Conservation (phyloP, 2,113 vertebrate species). For the Pao palembangensis region DNA sequence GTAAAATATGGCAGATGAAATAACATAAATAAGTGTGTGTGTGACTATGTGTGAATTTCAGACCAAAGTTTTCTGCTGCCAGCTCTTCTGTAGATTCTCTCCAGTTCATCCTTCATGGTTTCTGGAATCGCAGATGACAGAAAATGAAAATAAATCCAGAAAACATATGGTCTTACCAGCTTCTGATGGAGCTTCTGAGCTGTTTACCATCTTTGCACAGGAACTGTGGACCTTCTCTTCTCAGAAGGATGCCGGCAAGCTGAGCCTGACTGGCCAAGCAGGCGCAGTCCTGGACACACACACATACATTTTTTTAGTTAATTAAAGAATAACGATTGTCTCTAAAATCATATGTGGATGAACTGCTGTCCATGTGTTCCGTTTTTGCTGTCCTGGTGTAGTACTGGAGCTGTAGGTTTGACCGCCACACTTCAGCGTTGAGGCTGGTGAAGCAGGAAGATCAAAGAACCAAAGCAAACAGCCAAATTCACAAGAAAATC, state of each 20-base stretch:
- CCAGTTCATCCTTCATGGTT: constrained; percentile 85
- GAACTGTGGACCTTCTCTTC: constrained; percentile 88
- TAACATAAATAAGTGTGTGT: background rate
- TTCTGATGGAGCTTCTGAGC: background rate
- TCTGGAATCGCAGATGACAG: constrained; percentile 68
- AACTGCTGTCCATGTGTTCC: too few relatives aligned
- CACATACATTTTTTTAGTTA: background rate
- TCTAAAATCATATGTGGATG: too few relatives aligned
- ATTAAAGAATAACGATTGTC: too few relatives aligned
- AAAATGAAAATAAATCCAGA: background rate
- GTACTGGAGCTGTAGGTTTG: too few relatives aligned
- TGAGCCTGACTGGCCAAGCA: constrained; percentile 90
- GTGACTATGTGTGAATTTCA: constrained; percentile 61
- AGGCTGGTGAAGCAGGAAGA: background rate
- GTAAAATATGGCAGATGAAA: background rate
- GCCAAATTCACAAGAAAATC: background rate
- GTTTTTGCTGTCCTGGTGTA: too few relatives aligned
- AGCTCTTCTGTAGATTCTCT: constrained; percentile 92
- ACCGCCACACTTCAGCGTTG: background rate
- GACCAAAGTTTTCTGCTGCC: constrained; percentile 97
- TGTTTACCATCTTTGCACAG: constrained; percentile 86
- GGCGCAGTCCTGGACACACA: constrained; percentile 79
- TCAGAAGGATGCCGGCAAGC: constrained; percentile 82
- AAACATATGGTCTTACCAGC: too few relatives aligned
- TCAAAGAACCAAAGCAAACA: background rate